Evolutionary conservation across 2,888 invertebrate genomes (phyloP), one percentile per base, ranked within the genome.

Genomic region (Arctia plantaginis): DNA sequence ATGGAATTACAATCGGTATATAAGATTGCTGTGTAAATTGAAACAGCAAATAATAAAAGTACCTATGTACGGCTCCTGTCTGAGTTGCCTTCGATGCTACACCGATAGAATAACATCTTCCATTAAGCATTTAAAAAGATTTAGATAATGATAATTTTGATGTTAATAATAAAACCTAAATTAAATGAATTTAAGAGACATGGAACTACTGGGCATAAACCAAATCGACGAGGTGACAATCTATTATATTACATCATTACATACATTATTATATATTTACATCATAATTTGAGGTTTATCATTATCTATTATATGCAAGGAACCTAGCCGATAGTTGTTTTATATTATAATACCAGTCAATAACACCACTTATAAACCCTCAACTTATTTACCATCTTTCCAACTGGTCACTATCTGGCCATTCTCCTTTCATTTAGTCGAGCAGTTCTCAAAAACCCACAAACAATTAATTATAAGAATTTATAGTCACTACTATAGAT

Each of bases 401-500:
- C 51, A 35, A 68, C 7, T 15, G 15, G 35, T 55, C 13, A 69
- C n/a, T 23, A 51, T 68, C 13, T 23, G 2, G 23, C 33, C 69
- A 27, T 30, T 47, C 67, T 23, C 30, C 12, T 67, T 47, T 67
- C 47, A 47, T 47, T 67, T 67, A 30, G 30, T 67, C 55, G 35
- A 35, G 23, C 30, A 59, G 69, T 30, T n/a, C 41, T 64, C 33
- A 30, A 82, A 78, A 80, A 82, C 79, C 78, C 77, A 82, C 77
- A 80, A 76, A 79, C 73, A 77, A 81, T 80, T 81, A 80, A 79
- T 80, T 72, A 79, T 69, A 78, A 77, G 73, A 82, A 81, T 82
- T 80, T 62, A 79, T 75, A 73, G 76, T 76, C 86, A 74, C 47
- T 82, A 89, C 94, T 94, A 94, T 90, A 90, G 86, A 91, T 93